These are phyloP conservation scores for Hirtodrosophila alboralis DNA, from an alignment of 2,888 invertebrate genomes.

Conservation along the genomic window DNA sequence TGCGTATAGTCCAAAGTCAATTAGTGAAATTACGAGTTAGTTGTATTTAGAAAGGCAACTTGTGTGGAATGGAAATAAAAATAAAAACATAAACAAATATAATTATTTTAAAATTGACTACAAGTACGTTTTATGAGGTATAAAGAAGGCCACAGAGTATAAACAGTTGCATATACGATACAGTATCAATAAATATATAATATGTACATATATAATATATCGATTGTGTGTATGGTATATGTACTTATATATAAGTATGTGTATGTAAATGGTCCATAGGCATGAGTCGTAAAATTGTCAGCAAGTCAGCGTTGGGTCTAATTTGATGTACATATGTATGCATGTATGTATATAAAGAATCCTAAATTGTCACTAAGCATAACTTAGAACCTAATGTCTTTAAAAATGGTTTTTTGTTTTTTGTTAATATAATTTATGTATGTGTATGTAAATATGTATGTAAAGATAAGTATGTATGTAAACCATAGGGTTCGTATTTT, in stretches of 20 bases:
- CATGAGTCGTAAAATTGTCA: slow-evolving; percentile 58
- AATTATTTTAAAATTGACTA: slow-evolving; percentile 71
- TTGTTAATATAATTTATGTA: slow-evolving; percentile 11
- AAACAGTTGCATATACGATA: slow-evolving; percentile 55
- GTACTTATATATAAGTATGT: slow-evolving; percentile 40
- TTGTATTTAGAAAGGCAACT: slow-evolving; percentile 53
- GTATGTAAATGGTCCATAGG: slow-evolving; percentile 71
- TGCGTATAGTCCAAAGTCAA: slow-evolving; percentile 27
- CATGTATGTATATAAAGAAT: slow-evolving; percentile 11
- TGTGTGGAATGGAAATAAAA: slow-evolving; percentile 36
- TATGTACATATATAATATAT: slow-evolving; percentile 22
- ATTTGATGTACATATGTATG: slow-evolving; percentile 8
- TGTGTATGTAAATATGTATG: slow-evolving; percentile 22
- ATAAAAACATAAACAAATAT: slow-evolving; percentile 8
- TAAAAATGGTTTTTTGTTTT: slow-evolving; percentile 13
- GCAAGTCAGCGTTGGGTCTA: slow-evolving; percentile 51
- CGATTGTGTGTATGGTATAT: slow-evolving; percentile 11
- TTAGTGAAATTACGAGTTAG: slow-evolving; percentile 23
- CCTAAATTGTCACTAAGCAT: slow-evolving; percentile 38
- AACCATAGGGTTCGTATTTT: slow-evolving; percentile 24
- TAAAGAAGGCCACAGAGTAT: slow-evolving; percentile 82
- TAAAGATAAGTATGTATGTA: slow-evolving; percentile 41
- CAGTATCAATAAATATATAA: slow-evolving; percentile 22
- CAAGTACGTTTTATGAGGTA: slow-evolving; percentile 79
- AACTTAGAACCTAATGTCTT: slow-evolving; percentile 50